Percentiles rank a stretch among this genome's conserved stretches.
phyloP scores from a whole-genome alignment of 2,888 invertebrate genomes.

The Serrognathus titanus region DNA sequence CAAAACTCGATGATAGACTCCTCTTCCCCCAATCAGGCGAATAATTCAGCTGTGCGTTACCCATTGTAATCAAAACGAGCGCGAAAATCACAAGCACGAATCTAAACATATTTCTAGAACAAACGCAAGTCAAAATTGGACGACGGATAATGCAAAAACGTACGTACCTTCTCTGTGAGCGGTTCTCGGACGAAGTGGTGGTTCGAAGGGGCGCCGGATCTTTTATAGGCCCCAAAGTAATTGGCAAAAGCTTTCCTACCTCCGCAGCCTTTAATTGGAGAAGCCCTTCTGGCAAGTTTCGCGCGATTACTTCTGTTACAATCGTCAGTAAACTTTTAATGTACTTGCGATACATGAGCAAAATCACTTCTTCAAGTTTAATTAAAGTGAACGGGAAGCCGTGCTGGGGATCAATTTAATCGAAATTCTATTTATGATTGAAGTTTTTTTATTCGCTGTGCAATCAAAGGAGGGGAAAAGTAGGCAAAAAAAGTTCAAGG shows the following conservation, averaged over 20 bases:
- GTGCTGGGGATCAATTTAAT: too few species aligned
- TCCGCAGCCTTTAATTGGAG: constrained; percentile 9
- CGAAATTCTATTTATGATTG: too few species aligned
- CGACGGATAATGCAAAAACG: too few species aligned
- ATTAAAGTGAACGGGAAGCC: too few species aligned
- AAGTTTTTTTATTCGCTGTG: too few species aligned
- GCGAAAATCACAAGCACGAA: not conserved
- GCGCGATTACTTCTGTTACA: not conserved
- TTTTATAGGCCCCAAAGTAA: constrained; percentile 8
- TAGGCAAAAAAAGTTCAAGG: too few species aligned
- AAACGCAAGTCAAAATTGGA: too few species aligned
- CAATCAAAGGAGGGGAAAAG: too few species aligned
- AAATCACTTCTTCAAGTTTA: too few species aligned
- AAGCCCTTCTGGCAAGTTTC: constrained; percentile 8
- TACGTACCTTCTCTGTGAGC: too few species aligned
- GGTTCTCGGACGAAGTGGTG: too few species aligned
- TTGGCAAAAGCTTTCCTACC: constrained; percentile 1
- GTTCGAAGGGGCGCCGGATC: not conserved
- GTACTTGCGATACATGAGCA: not conserved
- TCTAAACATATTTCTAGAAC: not conserved
- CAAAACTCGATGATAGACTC: not conserved
- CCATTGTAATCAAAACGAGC: not conserved
- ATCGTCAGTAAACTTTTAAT: not conserved
- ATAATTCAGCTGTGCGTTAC: constrained; percentile 12
- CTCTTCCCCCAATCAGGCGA: constrained; percentile 15